Evolutionary conservation across 2,797 vertebrate genomes (phyloP), one percentile per base, ranked within the genome.

Genomic region (Epinephelus coioides): DNA sequence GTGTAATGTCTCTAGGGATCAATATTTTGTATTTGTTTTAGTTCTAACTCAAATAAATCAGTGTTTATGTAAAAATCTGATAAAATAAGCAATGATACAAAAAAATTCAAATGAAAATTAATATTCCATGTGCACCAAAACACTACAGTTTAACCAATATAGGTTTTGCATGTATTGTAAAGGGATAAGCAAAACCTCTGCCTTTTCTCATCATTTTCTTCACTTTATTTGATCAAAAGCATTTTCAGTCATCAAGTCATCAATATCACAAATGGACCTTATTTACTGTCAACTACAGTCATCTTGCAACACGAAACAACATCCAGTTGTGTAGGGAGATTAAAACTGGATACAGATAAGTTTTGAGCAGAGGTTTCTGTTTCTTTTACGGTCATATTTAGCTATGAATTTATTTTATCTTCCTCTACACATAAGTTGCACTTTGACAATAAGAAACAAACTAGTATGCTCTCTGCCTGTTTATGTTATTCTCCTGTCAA

Each of bases 401-500:
- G 10, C 51, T 12, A 55, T 40, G 6, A 63, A 47, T 70, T 44
- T 27, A 3, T 3, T 40, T 44, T 27, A 55, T 34, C 34, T 34
- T 34, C 30, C 30, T 34, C 34, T 34, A 34, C 7, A 34, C 1
- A 8, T 34, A 76, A 74, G 23, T 51, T 43, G 40, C 5, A 21
- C 34, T 60, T 40, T 34, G 25, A 68, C 38, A 10, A 38, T 54
- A 34, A 15, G 51, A 77, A 46, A 79, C n/a, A 54, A 66, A 30
- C 53, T 4, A 0, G 6, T 23, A 1, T n/a, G 14, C 17, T 57
- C 25, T 49, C 12, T 53, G 25, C 40, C 34, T 56, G 57, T 73
- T 75, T 69, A 59, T 23, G 59, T 81, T 51, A 66, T 78, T 73
- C 46, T 68, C 12, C 15, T 81, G 67, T 72, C 70, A 59, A 11